Base-by-base conservation (phyloP, 2,113 vertebrate species). In the Cervus canadensis region DNA sequence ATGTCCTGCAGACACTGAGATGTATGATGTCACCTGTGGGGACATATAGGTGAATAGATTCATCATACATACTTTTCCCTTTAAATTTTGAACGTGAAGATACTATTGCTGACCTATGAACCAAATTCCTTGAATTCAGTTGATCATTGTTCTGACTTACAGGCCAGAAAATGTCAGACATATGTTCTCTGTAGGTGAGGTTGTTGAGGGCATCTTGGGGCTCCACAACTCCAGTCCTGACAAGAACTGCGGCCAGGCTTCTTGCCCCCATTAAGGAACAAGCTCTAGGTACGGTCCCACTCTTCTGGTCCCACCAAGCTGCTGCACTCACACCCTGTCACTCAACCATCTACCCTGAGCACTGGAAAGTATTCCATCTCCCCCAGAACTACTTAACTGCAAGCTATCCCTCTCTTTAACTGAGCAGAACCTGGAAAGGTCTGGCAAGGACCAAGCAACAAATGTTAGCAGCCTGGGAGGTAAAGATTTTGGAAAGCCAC, bases 351-450 rank as follows among this genome's bases (percentile, higher is more conserved):
- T 97, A 85, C 85, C 79, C 10, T 5, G 57, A 78, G 26, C 54
- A 36, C 43, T 60, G 4, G 57, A 60, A 87, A 40, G 78, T 96
- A 19, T 90, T 94, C 36, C 86, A 28, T 91, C 36, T 85, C 82
- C 60, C 60, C 89, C 6, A 81, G 92, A 97, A 86, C 64, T 96
- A 83, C 82, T 97, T 89, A 97, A 86, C 89, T 84, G 60, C 93
- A 97, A 50, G 87, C 76, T 85, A n/a, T 94, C 83, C 83, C 48
- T 90, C 52, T 89, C 87, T 92, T 62, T 84, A 74, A 82, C 50
- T 40, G 64, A 90, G 88, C 84, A 67, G 74, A 96, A 48, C 71
- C 83, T 84, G 71, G 87, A 93, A 81, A 89, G 36, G 95, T 36
- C 84, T 94, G 95, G 88, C 88, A 91, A 76, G 48, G 85, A 89